Conservation (phyloP, 2,888 invertebrate species). For the Strigamia maritima region DNA sequence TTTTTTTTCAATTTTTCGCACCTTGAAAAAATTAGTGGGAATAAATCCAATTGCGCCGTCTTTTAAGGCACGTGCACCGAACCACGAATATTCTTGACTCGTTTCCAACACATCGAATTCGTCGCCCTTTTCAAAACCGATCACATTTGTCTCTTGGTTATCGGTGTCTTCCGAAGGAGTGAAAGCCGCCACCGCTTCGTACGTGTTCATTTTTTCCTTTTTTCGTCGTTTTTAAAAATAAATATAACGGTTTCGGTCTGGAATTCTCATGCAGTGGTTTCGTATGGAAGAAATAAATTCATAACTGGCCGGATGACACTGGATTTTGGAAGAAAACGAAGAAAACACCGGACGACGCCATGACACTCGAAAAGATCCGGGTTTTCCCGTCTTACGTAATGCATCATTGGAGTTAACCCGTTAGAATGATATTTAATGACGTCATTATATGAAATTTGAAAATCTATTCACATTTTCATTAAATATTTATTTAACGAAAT, state of each 20-base stretch:
- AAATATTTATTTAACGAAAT: not conserved
- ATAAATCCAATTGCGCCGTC: conserved; percentile 38
- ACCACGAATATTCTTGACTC: conserved; percentile 32
- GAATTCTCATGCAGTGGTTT: not conserved
- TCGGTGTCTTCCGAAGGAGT: conserved; percentile 17
- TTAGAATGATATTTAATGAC: not conserved
- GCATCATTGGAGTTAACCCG: not conserved
- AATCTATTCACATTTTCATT: too few relatives aligned
- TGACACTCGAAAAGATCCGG: not conserved
- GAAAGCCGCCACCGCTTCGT: conserved; percentile 36
- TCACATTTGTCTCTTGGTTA: conserved; percentile 5
- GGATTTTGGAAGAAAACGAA: conserved; percentile 18
- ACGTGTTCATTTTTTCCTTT: conserved; percentile 35
- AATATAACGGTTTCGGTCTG: not conserved
- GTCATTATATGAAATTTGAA: too few relatives aligned
- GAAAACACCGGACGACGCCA: conserved; percentile 2
- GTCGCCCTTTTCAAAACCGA: conserved; percentile 39
- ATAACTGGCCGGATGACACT: not conserved
- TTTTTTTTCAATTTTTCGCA: too few relatives aligned
- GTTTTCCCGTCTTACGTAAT: not conserved
- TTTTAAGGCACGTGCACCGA: conserved; percentile 38
- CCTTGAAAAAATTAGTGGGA: conserved; percentile 39
- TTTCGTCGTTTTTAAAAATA: not conserved
- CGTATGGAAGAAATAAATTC: not conserved
- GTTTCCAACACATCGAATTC: conserved; percentile 35